Evolutionary conservation across 2,888 invertebrate species (phyloP), one percentile per base, ranked within the genome.

Genomic region (Capitulum mitella): DNA sequence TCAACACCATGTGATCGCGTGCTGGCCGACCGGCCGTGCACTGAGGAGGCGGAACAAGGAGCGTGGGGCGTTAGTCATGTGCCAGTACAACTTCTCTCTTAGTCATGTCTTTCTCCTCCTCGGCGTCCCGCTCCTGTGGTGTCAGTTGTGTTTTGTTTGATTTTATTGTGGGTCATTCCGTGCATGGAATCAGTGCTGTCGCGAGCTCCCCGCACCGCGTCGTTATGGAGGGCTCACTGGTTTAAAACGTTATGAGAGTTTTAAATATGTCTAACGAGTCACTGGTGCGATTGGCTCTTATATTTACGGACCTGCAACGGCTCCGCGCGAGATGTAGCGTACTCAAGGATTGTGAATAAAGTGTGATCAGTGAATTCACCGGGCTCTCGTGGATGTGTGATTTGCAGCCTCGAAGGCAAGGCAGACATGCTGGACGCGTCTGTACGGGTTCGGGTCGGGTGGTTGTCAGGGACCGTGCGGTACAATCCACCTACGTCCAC

Each of bases 1-100:
- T 78, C 37, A 70, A 78, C 51, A 80, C 80, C 16, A 78, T 80
- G 80, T 80, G 64, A 64, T 32, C 34, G 58, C 58, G 51, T 29
- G 58, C 10, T 29, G 29, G 58, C 12, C n/a, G 26, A 22, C 26
- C 3, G 19, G 51, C 10, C n/a, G 54, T n/a, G 54, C 58, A 43
- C 12, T 43, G 6, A n/a, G 58, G 58, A 58, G n/a, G 58, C 29
- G 58, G 58, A 26, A 1, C 58, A 43, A 43, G n/a, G 51, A 12
- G 58, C 58, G 58, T n/a, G 58, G 58, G 0, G 58, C 58, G 10
- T 26, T 34, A 26, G 58, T 29, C 58, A 34, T 22, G 64, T 19
- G 64, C 64, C 64, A 34, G 64, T 64, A 64, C 64, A 64, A 64
- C 19, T 32, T 64, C 64, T 29, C 64, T 34, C 16, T 14, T 64